Evolutionary conservation across 1,140 invertebrate genomes (phyloP).

Genomic region (Chironomus striatipennis): DNA sequence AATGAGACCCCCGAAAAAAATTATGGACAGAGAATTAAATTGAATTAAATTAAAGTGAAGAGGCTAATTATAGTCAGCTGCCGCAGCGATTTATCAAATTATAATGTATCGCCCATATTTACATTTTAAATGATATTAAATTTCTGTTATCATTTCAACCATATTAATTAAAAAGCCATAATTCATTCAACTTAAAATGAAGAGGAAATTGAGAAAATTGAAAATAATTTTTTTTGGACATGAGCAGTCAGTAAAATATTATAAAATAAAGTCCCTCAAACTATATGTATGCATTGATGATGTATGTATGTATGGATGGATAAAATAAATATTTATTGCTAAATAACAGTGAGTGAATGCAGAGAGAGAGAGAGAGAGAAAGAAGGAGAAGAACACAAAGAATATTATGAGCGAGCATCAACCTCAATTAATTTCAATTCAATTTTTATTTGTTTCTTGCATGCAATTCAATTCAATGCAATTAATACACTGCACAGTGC

Average conservation of each 20-base stretch:
- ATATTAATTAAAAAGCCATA: slow-evolving; percentile 20
- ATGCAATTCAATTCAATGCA: slow-evolving; percentile 20
- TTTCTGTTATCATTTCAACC: background rate
- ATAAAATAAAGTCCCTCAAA: background rate
- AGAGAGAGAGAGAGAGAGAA: background rate
- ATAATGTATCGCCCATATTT: slow-evolving; percentile 8
- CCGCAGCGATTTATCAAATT: slow-evolving; percentile 7
- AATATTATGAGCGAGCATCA: slow-evolving; percentile 16
- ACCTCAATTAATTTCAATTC: slow-evolving; percentile 21
- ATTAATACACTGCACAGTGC: slow-evolving; percentile 1
- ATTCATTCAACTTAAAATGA: background rate
- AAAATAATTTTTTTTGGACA: background rate
- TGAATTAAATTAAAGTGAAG: slow-evolving; percentile 11
- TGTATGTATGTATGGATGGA: background rate
- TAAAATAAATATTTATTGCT: too few relatives aligned
- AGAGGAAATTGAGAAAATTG: background rate
- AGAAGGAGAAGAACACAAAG: background rate
- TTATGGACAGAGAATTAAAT: background rate
- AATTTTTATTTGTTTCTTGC: slow-evolving; percentile 21
- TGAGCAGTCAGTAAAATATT: background rate
- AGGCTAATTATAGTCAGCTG: slow-evolving; percentile 11
- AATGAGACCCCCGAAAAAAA: too few relatives aligned
- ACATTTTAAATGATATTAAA: slow-evolving; percentile 15
- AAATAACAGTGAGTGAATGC: background rate
- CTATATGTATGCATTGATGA: background rate